A percentile compares a stretch with the other conserved stretches of the same genome.
These are phyloP conservation scores for Otocyon megalotis DNA, from an alignment of 2,113 vertebrate species.

Conservation along the genomic window DNA sequence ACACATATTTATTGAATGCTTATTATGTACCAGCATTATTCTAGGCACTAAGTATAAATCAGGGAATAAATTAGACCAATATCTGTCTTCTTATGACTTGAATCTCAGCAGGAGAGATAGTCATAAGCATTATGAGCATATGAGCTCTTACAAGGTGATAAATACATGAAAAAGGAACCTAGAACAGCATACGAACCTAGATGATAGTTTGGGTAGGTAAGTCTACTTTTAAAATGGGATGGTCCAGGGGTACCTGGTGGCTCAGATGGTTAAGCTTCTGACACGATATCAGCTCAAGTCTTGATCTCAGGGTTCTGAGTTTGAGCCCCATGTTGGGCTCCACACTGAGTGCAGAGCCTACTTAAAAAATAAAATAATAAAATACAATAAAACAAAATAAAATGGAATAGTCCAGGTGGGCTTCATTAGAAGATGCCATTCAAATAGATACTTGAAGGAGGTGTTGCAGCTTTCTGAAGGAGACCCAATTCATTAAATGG, in stretches of 20 bases:
- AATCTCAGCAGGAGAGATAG: neutral
- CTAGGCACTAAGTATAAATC: neutral
- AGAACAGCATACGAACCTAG: neutral
- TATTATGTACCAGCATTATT: neutral
- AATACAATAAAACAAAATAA: neutral
- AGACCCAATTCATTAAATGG: neutral
- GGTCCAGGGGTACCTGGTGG: neutral
- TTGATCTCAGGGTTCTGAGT: neutral
- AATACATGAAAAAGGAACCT: neutral
- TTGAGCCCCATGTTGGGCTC: neutral
- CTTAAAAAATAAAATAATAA: neutral
- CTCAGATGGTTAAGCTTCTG: neutral
- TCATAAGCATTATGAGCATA: neutral
- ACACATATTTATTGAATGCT: neutral
- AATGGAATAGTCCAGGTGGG: neutral
- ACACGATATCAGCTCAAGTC: neutral
- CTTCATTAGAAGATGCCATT: neutral
- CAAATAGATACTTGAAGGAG: neutral
- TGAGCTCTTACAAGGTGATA: neutral
- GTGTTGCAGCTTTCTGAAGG: neutral
- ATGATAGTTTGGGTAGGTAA: accelerated
- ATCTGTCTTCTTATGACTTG: neutral
- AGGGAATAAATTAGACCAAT: neutral
- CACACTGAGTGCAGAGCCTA: neutral
- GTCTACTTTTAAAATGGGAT: neutral